Evolutionary conservation across 2,888 invertebrate genomes (phyloP).

Genomic region (Troides oblongomaculatus): DNA sequence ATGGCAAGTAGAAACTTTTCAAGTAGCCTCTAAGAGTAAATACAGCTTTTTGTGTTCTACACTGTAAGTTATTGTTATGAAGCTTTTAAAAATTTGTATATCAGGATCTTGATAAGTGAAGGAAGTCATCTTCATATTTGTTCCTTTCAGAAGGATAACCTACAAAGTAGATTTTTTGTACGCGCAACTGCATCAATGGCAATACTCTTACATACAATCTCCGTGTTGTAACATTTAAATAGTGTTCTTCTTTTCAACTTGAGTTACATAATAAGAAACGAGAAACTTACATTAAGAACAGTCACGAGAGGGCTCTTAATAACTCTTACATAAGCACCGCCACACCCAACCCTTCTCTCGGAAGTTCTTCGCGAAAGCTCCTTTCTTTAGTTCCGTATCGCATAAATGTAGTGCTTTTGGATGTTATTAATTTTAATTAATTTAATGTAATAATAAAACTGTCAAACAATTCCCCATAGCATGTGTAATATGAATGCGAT

Average conservation of each 20-base stretch:
- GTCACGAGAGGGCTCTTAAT: slow-evolving; percentile 22
- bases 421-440: not conserved
- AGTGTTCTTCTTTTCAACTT: slow-evolving; percentile 7
- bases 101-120: no score
- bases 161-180: not conserved
- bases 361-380: slow-evolving; percentile 18
- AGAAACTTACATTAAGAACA: slow-evolving; percentile 15
- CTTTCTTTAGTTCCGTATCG: slow-evolving; percentile 5
- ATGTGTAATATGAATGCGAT: not conserved
- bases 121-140: no score
- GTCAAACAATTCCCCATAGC: not conserved
- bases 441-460: not conserved
- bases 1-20: no score
- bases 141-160: no score
- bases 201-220: not conserved
- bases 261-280: slow-evolving; percentile 15
- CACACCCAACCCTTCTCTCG: slow-evolving; percentile 21
- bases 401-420: not conserved
- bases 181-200: not conserved
- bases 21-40: no score
- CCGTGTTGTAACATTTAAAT: slow-evolving; percentile 4
- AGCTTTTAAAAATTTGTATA: no score
- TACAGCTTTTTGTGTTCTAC: no score
- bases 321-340: slow-evolving; percentile 6
- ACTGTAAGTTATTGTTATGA: no score